These are phyloP conservation scores for Patella vulgata DNA, from an alignment of 1,140 invertebrate genomes.

Conservation along the genomic window DNA sequence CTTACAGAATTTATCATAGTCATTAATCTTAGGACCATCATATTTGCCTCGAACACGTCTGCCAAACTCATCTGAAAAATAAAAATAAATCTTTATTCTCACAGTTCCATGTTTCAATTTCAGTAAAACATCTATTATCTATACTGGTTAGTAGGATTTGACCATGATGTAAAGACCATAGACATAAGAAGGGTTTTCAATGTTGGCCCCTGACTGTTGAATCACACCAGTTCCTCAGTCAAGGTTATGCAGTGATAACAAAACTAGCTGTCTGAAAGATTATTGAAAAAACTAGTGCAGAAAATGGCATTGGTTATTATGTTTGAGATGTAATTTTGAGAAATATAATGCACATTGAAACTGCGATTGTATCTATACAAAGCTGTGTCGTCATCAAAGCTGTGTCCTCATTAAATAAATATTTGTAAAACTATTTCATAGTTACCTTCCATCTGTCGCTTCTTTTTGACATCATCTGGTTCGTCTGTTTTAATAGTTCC, in stretches of 20 bases:
- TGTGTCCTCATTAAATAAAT: too few species aligned
- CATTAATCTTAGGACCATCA: slow-evolving; percentile 84
- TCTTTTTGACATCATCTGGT: slow-evolving; percentile 46
- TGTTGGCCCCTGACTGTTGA: too few species aligned
- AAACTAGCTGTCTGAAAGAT: too few species aligned
- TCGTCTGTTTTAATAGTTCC: slow-evolving; percentile 56
- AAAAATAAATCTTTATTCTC: slow-evolving; percentile 8
- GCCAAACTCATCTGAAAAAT: slow-evolving; percentile 80
- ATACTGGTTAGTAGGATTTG: too few species aligned
- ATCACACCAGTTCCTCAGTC: too few species aligned
- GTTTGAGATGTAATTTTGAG: background rate
- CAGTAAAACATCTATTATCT: background rate
- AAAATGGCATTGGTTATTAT: background rate
- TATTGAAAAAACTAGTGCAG: too few species aligned
- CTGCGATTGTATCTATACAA: background rate
- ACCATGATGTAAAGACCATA: too few species aligned
- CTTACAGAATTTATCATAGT: slow-evolving; percentile 94
- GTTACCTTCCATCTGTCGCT: slow-evolving; percentile 51
- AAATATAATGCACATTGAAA: background rate
- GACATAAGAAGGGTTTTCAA: too few species aligned
- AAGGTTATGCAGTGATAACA: too few species aligned
- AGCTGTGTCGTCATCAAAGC: too few species aligned
- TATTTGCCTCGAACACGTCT: slow-evolving; percentile 91
- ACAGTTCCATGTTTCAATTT: background rate
- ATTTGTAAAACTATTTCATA: background rate